Conservation (phyloP, 2,888 invertebrate species). For the Copidosoma aretas region DNA sequence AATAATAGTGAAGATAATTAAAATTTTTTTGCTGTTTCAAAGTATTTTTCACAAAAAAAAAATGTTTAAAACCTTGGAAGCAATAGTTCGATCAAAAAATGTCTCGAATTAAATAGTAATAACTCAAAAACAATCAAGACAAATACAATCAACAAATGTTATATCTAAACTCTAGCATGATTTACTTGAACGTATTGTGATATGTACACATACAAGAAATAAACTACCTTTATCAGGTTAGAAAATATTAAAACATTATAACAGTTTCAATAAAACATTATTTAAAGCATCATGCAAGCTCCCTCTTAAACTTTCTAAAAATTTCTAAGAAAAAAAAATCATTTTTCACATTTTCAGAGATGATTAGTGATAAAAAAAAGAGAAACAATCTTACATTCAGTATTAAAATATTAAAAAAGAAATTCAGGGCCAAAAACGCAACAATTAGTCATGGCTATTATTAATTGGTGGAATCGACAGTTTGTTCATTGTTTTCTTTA, state of each 20-base stretch:
- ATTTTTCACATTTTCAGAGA: slow-evolving; percentile 7
- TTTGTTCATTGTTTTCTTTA: slow-evolving; percentile 16
- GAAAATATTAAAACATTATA: background rate
- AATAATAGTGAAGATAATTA: too few species aligned
- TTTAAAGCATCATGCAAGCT: slow-evolving; percentile 9
- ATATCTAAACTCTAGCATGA: too few species aligned
- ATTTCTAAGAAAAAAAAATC: background rate
- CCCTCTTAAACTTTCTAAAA: background rate
- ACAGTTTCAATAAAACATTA: background rate
- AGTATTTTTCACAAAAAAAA: too few species aligned
- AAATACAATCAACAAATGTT: too few species aligned
- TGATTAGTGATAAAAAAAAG: slow-evolving; percentile 25
- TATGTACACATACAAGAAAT: background rate
- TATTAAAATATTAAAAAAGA: slow-evolving; percentile 30
- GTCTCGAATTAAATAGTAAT: too few species aligned
- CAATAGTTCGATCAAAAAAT: too few species aligned
- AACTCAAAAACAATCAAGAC: too few species aligned
- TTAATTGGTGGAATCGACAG: slow-evolving; percentile 32
- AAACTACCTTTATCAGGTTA: background rate
- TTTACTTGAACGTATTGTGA: background rate
- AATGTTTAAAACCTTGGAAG: too few species aligned
- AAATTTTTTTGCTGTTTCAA: too few species aligned
- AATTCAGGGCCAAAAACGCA: slow-evolving; percentile 32
- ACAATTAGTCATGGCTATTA: slow-evolving; percentile 37
- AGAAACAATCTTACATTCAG: slow-evolving; percentile 26